Conservation (phyloP, 2,797 vertebrate genomes). For the Esox lucius region DNA sequence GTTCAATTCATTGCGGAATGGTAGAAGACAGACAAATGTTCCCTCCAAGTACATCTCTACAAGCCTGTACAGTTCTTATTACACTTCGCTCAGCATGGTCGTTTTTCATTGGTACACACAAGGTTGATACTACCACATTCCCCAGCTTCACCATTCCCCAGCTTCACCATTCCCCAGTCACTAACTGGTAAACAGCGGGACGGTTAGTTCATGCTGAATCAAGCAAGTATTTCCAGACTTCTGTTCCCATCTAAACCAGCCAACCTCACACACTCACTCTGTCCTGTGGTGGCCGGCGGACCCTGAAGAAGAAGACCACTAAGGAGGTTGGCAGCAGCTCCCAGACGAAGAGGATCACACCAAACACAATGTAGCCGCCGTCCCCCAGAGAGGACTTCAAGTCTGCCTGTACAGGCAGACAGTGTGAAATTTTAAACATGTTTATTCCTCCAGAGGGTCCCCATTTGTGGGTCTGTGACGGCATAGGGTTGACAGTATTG, state of each 20-base stretch:
- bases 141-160: too few species aligned
- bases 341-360: slow-evolving; percentile 84
- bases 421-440: not conserved
- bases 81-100: too few species aligned
- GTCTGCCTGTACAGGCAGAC: slow-evolving; percentile 71
- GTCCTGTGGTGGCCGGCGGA: slow-evolving; percentile 77
- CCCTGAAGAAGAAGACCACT: slow-evolving; percentile 85
- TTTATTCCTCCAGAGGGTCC: not conserved
- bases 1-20: not conserved
- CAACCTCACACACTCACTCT: slow-evolving; percentile 65
- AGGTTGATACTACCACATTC: too few species aligned
- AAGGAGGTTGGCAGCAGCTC: slow-evolving; percentile 84
- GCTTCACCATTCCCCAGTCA: too few species aligned
- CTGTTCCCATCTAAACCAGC: not conserved
- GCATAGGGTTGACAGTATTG: not conserved
- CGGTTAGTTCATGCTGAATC: not conserved
- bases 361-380: slow-evolving; percentile 82
- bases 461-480: not conserved
- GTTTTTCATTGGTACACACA: too few species aligned
- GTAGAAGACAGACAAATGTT: too few species aligned
- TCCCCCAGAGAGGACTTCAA: slow-evolving; percentile 82
- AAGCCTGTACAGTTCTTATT: too few species aligned
- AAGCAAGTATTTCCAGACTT: not conserved
- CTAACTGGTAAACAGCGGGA: too few species aligned
- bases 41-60: too few species aligned